A percentile compares a stretch with the other conserved stretches of the same genome.
These are phyloP conservation scores for Acrobasis consociella DNA, from an alignment of 2,888 invertebrate genomes.

Conservation along the genomic window DNA sequence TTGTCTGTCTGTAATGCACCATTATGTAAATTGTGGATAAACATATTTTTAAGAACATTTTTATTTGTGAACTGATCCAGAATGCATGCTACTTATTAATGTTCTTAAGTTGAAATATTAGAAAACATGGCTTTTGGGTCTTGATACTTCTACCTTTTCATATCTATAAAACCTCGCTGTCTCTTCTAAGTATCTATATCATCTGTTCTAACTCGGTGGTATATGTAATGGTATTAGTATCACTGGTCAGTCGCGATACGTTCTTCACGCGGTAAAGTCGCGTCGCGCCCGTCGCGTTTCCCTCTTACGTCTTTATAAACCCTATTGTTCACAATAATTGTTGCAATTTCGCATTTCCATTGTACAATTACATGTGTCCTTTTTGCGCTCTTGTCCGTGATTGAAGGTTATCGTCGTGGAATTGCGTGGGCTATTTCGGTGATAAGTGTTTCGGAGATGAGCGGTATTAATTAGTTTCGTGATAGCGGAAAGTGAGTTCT, in stretches of 20 bases:
- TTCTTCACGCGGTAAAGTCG: background rate
- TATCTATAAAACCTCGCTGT: too few relatives aligned
- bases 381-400: conserved; percentile 6
- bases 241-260: conserved; percentile 5
- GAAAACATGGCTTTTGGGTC: too few relatives aligned
- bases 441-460: conserved; percentile 12
- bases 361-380: conserved; percentile 8
- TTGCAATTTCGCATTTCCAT: conserved; percentile 4
- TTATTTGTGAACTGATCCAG: too few relatives aligned
- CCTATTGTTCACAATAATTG: conserved; percentile 11
- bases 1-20: too few relatives aligned
- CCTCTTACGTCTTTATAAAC: background rate
- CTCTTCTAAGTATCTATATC: too few relatives aligned
- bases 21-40: too few relatives aligned
- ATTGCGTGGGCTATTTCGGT: background rate
- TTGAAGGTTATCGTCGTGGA: background rate
- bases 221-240: background rate
- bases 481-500: background rate
- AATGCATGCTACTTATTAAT: too few relatives aligned
- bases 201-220: background rate
- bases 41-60: too few relatives aligned
- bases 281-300: background rate
- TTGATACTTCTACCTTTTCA: too few relatives aligned
- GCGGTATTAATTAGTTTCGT: background rate
- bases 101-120: too few relatives aligned